phyloP scores from a whole-genome alignment of 2,113 vertebrate genomes.

The Chionodraco myersi region DNA sequence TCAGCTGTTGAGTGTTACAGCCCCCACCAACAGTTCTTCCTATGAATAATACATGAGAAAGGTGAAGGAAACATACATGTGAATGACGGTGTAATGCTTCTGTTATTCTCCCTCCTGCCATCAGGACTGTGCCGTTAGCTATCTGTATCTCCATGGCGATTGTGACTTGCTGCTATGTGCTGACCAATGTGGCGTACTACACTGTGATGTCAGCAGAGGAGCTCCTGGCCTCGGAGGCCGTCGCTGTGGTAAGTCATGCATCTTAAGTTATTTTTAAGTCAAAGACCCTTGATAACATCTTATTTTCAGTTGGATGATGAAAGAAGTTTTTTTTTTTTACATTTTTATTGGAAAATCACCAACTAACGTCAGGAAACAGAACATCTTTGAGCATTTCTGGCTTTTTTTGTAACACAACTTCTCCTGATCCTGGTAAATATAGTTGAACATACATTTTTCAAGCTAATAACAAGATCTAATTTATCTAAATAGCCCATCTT shows the following conservation, averaged over 20 bases:
- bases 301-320: too few relatives aligned
- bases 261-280: too few relatives aligned
- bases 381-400: too few relatives aligned
- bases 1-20: not conserved
- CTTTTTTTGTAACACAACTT: too few relatives aligned
- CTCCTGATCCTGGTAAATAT: too few relatives aligned
- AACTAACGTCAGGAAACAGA: too few relatives aligned
- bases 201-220: slow-evolving; percentile 92
- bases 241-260: slow-evolving; percentile 90
- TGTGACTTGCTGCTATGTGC: slow-evolving; percentile 92
- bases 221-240: slow-evolving; percentile 89
- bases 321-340: too few relatives aligned
- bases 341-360: too few relatives aligned
- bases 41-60: not conserved
- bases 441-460: too few relatives aligned
- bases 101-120: slow-evolving; percentile 1
- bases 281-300: too few relatives aligned
- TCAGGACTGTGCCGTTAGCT: slow-evolving; percentile 94
- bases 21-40: not conserved
- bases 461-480: too few relatives aligned
- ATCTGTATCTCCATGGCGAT: slow-evolving; percentile 97
- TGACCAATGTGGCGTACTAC: slow-evolving; percentile 96
- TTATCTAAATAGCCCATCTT: too few relatives aligned
- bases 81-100: not conserved
- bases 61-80: not conserved